Base-by-base conservation (phyloP, 2,888 invertebrate genomes). In the Xestobium rufovillosum region DNA sequence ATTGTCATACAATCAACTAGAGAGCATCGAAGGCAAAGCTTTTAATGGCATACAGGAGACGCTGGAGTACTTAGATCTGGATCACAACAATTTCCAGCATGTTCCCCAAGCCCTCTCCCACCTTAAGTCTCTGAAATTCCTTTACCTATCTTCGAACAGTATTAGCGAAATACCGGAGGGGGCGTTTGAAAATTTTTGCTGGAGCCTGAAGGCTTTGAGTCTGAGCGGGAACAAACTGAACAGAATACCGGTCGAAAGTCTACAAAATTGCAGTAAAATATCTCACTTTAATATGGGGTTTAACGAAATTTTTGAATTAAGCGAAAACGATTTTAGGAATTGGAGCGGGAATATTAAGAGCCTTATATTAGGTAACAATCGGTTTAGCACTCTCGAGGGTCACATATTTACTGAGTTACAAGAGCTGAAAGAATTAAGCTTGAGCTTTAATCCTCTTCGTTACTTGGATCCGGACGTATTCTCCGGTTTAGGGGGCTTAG, bases 201-300 rank as follows among this genome's bases (percentile, higher is more conserved):
- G 72, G 26, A 77, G 79, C 49, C 69, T 90, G 38, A 79, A 83
- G 52, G 86, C 84, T 12, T 68, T 90, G 12, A 86, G 86, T 13
- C 66, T 89, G 31, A 83, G 84, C 45, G 86, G 87, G 14, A 91
- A 90, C 66, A 79, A 79, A 60, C 73, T 91, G 57, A 76, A 75
- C 45, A 69, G 73, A 48, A 75, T 89, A 43, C 89, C 90, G 6
- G 69, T 75, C 1, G 69, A 73, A 19, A 75, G 82, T 3, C 69
- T 90, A 41, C 72, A 73, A 51, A 76, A 77, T 53, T 84, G 87
- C 56, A 76, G 79, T 34, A 77, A 80, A 54, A 70, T 90, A 37
- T 74, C 85, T n/a, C 88, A 90, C 66, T 75, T 90, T 48, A 90
- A 90, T 66, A 75, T 90, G 56, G 90, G 87, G 42, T 90, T 89